These are phyloP conservation scores for Mesitornis unicolor DNA, from an alignment of 2,113 vertebrate genomes.

Conservation along the genomic window DNA sequence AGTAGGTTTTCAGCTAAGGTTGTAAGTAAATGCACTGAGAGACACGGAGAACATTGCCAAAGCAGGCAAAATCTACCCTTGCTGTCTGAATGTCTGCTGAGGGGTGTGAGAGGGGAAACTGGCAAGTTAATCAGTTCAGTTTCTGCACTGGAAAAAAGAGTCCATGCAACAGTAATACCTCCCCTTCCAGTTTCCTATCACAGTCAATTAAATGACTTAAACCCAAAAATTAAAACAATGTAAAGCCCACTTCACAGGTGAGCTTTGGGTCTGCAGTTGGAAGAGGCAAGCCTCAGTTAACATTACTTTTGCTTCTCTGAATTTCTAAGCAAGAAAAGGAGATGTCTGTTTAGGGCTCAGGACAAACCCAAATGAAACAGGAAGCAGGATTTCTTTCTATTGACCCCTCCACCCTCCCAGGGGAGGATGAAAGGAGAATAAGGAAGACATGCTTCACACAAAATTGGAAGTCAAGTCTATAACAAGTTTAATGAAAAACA, in stretches of 20 bases:
- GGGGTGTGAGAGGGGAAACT: background rate
- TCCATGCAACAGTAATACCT: background rate
- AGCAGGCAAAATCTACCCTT: background rate
- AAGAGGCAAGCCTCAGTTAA: background rate
- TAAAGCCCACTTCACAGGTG: background rate
- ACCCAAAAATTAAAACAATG: background rate
- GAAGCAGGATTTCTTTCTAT: no score
- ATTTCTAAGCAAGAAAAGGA: background rate
- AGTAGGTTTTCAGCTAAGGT: background rate
- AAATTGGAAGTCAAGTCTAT: no score
- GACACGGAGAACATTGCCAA: background rate
- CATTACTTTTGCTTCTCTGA: background rate
- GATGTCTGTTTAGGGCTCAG: no score
- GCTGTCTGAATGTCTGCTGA: background rate
- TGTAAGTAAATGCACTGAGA: background rate
- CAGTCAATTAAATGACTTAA: background rate
- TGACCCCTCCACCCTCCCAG: no score
- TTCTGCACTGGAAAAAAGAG: background rate
- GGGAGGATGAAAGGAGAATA: no score
- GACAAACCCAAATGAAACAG: no score
- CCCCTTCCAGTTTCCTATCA: background rate
- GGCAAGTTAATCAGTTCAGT: background rate
- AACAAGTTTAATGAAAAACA: no score
- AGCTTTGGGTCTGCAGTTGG: background rate
- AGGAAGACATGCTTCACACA: no score